Evolutionary conservation across 1,140 invertebrate species (phyloP), one percentile per base, ranked within the genome.

Genomic region (Penaeus indicus): DNA sequence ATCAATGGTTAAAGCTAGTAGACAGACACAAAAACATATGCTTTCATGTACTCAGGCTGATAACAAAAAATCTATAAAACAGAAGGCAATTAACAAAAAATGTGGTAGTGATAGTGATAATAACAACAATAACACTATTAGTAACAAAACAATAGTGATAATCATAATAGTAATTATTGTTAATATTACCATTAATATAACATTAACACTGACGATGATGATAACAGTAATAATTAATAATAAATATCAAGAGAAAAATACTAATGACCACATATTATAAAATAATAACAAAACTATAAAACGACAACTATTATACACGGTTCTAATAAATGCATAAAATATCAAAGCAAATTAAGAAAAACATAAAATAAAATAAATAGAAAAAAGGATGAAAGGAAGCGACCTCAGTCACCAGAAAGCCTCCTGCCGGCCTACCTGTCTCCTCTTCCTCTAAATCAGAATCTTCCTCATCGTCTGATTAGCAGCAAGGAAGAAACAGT

Each of bases 381-480:
- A 63, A 54, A n/a, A 21, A 38, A 25, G 11, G 25, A 67, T 22
- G 11, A 5, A 67, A 22, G 4, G 64, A 67, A 79, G 63, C 54
- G 16, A 62, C 54, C 32, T n/a, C 11, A 21, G 4, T 19, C 18
- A 32, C 19, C 60, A 42, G 42, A 85, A 32, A 22, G 32, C n/a
- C 38, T 10, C 7, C n/a, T 38, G 18, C 19, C 21, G 8, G 18
- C 78, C 42, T 87, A 87, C 85, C 85, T 87, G 25, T 19, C 47
- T 81, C 81, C 62, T 93, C 93, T 63, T 94, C 93, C 89, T 86
- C 84, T 21, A 77, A 93, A 85, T 93, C 93, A 92, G 90, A 90
- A 77, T 92, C 91, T 11, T 87, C 38, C 94, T 93, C 72, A 7
- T 87, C 85, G n/a, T 86, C 85, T 86, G 47, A 94, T 94, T n/a